Evolutionary conservation across 2,113 vertebrate genomes (phyloP).

Genomic region (Delphinapterus leucas): DNA sequence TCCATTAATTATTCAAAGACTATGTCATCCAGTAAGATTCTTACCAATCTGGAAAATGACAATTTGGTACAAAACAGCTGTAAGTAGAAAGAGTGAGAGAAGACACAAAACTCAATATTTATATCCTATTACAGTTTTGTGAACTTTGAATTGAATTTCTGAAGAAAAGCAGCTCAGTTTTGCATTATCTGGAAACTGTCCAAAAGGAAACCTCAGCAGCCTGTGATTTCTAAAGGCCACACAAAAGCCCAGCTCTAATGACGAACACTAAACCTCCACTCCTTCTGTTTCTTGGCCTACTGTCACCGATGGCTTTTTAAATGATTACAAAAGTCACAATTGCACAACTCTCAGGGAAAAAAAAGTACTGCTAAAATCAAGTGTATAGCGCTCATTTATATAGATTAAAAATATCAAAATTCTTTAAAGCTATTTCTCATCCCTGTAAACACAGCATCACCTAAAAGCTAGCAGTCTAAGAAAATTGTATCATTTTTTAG

Average conservation of each 20-base stretch:
- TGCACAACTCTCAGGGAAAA: background rate
- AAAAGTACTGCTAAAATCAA: background rate
- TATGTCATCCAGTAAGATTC: background rate
- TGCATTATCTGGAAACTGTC: background rate
- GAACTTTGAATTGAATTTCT: conserved; percentile 26
- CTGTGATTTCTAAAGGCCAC: background rate
- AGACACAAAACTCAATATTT: background rate
- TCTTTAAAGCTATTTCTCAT: conserved; percentile 30
- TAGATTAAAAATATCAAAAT: conserved; percentile 18
- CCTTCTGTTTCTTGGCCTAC: background rate
- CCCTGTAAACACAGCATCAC: background rate
- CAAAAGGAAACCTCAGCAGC: background rate
- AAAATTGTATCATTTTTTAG: conserved; percentile 5
- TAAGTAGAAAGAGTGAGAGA: background rate
- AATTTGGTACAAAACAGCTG: conserved; percentile 6
- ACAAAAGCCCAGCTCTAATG: background rate
- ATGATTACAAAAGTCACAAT: background rate
- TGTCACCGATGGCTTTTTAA: background rate
- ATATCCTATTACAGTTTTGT: background rate
- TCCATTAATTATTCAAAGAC: background rate
- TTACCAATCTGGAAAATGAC: background rate
- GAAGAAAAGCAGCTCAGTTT: background rate
- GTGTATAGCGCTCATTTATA: background rate
- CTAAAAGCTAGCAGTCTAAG: background rate
- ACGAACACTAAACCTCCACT: background rate